phyloP scores from a whole-genome alignment of 2,888 invertebrate genomes.

The Acanthosepion esculentum region DNA sequence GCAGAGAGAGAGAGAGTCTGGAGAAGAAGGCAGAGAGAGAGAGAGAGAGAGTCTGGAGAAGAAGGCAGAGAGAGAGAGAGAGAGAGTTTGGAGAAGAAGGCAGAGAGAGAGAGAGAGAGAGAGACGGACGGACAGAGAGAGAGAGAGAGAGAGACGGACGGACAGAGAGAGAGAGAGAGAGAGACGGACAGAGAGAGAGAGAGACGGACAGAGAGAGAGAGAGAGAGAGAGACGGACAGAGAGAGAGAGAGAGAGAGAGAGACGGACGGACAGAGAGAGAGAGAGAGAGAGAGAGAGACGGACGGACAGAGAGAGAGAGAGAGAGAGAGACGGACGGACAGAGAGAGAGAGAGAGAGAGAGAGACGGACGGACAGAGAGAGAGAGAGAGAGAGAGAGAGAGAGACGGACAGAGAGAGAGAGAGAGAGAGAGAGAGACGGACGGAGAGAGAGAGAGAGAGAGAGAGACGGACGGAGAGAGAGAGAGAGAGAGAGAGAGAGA shows the following conservation, averaged over 20 bases:
- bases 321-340: background rate
- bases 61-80: no score
- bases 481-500: no score
- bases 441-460: background rate
- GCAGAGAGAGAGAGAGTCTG: background rate
- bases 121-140: no score
- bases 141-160: background rate
- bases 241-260: background rate
- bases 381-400: background rate
- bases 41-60: no score
- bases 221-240: background rate
- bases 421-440: background rate
- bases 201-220: background rate
- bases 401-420: background rate
- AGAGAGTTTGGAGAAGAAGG: no score
- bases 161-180: background rate
- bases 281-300: background rate
- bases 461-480: background rate
- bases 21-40: background rate
- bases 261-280: background rate
- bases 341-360: background rate
- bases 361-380: background rate
- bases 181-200: background rate
- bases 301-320: rapidly evolving
- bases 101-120: no score